phyloP scores from a whole-genome alignment of 2,797 vertebrate species.

The Lerista edwardsae region DNA sequence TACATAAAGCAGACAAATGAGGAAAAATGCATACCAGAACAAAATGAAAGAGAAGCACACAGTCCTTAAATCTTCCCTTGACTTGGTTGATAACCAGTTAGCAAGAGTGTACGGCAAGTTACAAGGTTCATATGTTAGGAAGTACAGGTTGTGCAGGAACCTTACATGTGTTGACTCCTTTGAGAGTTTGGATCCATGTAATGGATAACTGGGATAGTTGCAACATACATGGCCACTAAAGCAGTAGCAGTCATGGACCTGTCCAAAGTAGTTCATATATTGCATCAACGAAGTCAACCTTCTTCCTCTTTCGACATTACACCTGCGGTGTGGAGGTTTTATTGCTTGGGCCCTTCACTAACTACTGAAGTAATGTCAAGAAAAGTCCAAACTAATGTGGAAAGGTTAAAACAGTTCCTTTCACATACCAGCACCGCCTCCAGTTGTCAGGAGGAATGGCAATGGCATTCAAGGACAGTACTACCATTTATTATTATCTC shows the following conservation, averaged over 20 bases:
- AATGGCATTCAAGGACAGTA: not conserved
- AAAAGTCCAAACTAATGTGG: accelerated
- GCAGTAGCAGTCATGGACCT: too few species aligned
- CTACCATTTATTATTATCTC: not conserved
- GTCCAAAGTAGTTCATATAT: conserved; percentile 1
- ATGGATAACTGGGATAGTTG: conserved; percentile 4
- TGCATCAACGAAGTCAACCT: not conserved
- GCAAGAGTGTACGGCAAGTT: conserved; percentile 22
- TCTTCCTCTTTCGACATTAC: not conserved
- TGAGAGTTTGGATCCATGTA: conserved; percentile 19
- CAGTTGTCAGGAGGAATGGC: not conserved
- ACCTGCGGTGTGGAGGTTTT: not conserved
- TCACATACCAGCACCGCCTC: not conserved
- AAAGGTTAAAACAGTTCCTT: not conserved
- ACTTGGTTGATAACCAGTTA: not conserved
- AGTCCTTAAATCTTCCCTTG: not conserved
- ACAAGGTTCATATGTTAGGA: conserved; percentile 9
- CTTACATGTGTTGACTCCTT: not conserved
- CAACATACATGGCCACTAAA: not conserved
- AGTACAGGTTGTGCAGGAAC: conserved; percentile 33
- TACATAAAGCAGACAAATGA: conserved; percentile 36
- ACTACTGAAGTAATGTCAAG: not conserved
- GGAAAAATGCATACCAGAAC: not conserved
- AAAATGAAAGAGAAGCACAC: not conserved
- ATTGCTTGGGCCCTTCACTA: not conserved